These are phyloP conservation scores for Borostomias antarcticus DNA, from an alignment of 2,797 vertebrate species.

Conservation along the genomic window DNA sequence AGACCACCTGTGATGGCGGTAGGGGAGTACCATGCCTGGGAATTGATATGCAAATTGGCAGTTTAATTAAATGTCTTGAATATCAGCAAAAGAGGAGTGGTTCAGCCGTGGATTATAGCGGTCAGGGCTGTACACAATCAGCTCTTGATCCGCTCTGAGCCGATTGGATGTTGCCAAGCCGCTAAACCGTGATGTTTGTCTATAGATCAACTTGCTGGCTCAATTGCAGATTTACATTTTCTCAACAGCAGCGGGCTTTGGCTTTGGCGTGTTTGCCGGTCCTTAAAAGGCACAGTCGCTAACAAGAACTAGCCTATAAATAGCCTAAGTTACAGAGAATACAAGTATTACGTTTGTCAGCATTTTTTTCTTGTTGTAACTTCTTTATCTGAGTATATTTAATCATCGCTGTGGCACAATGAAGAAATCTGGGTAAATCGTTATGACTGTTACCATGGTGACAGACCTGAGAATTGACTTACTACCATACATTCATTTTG, in stretches of 20 bases:
- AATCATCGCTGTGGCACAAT: constrained; percentile 11
- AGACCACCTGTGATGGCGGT: constrained; percentile 48
- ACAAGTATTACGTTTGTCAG: background rate
- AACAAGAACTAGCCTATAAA: no score
- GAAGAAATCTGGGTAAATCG: constrained; percentile 23
- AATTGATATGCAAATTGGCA: constrained; percentile 66
- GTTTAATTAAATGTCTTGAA: constrained; percentile 58
- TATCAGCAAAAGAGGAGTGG: constrained; percentile 35
- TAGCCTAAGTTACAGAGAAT: background rate
- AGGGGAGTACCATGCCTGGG: constrained; percentile 43
- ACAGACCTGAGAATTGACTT: constrained; percentile 22
- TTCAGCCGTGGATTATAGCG: constrained; percentile 47
- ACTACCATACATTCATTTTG: constrained; percentile 44
- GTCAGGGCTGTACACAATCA: constrained; percentile 10
- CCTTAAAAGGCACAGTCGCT: no score
- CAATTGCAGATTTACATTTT: background rate
- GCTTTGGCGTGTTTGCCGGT: no score
- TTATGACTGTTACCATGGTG: constrained; percentile 21
- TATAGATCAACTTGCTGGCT: background rate
- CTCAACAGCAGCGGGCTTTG: no score
- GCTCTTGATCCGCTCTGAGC: constrained; percentile 31
- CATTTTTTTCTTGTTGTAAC: background rate
- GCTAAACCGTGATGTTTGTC: constrained; percentile 6
- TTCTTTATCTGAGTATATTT: constrained; percentile 16
- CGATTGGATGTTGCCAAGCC: constrained; percentile 39